Evolutionary conservation across 64 coral and sea anemone genomes (phyloP).

Genomic region (Astreopora myriophthalma): DNA sequence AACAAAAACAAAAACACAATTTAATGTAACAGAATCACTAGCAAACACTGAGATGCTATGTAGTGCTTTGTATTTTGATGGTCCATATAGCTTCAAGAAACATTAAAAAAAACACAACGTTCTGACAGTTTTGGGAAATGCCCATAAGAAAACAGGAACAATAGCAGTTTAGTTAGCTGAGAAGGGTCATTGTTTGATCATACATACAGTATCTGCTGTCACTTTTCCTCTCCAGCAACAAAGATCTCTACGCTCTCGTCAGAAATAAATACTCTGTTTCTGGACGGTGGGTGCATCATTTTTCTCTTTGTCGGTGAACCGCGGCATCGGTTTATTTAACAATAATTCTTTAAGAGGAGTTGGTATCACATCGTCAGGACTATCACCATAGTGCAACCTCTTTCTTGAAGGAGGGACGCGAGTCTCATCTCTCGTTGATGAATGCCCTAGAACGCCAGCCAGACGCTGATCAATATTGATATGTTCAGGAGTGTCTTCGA

Average conservation of each 20-base stretch:
- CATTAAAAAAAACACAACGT: conserved; percentile 10
- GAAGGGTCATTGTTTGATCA: background rate
- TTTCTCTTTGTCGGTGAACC: conserved; percentile 13
- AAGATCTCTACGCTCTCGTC: conserved; percentile 32
- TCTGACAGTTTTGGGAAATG: background rate
- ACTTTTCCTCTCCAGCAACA: conserved; percentile 8
- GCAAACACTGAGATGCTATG: conserved; percentile 7
- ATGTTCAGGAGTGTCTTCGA: conserved; percentile 45
- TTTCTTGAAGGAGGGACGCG: conserved; percentile 16
- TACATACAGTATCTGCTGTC: background rate
- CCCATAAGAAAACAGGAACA: conserved; percentile 2
- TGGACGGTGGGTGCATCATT: conserved; percentile 10
- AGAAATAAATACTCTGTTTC: conserved; percentile 27
- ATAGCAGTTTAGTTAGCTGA: conserved; percentile 1
- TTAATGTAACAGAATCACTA: background rate
- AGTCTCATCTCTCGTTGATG: conserved; percentile 17
- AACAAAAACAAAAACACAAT: background rate
- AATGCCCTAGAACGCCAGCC: conserved; percentile 28
- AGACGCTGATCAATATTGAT: conserved; percentile 9
- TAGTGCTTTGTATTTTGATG: conserved; percentile 1
- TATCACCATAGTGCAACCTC: conserved; percentile 21
- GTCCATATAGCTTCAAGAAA: conserved; percentile 17
- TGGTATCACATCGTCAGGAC: conserved; percentile 10
- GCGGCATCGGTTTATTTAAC: conserved; percentile 14
- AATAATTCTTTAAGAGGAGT: conserved; percentile 10